Evolutionary conservation across 2,888 invertebrate genomes (phyloP).

Genomic region (Cosmorhoe ocellata): DNA sequence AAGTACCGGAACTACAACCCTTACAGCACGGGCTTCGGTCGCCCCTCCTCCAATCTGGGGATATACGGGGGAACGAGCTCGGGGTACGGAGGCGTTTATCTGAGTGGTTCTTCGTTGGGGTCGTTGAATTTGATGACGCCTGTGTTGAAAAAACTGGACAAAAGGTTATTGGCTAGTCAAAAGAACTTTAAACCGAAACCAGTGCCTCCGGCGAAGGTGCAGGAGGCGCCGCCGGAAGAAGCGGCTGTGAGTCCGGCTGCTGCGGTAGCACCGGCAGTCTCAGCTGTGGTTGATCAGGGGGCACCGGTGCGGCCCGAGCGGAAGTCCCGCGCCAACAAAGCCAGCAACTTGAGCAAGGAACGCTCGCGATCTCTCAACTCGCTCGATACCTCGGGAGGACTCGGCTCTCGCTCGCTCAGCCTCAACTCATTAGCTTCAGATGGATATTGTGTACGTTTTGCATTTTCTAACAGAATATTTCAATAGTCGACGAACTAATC

Average conservation of each 20-base stretch:
- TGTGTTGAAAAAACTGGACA: slow-evolving; percentile 76
- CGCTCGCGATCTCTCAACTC: slow-evolving; percentile 71
- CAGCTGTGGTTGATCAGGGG: slow-evolving; percentile 28
- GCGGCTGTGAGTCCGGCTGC: slow-evolving; percentile 14
- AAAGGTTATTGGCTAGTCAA: slow-evolving; percentile 73
- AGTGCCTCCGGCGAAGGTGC: slow-evolving; percentile 63
- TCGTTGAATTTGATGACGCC: slow-evolving; percentile 83
- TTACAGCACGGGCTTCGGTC: slow-evolving; percentile 68
- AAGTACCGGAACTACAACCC: slow-evolving; percentile 74
- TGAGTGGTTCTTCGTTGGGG: slow-evolving; percentile 82
- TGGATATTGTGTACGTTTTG: slow-evolving; percentile 90
- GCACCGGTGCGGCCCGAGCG: slow-evolving; percentile 69
- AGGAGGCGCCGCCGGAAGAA: slow-evolving; percentile 42
- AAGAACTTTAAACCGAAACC: slow-evolving; percentile 76
- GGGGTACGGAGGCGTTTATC: slow-evolving; percentile 86
- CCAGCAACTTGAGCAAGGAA: slow-evolving; percentile 63
- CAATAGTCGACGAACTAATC: no score
- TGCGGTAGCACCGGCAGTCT: slow-evolving; percentile 24
- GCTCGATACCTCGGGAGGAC: slow-evolving; percentile 55
- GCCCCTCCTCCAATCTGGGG: slow-evolving; percentile 65
- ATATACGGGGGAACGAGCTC: slow-evolving; percentile 85
- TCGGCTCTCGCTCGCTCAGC: slow-evolving; percentile 83
- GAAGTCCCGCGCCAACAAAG: slow-evolving; percentile 52
- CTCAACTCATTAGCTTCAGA: slow-evolving; percentile 89
- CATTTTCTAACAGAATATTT: no score